Evolutionary conservation across 2,888 invertebrate species (phyloP).

Genomic region (Meteorus cinctellus): DNA sequence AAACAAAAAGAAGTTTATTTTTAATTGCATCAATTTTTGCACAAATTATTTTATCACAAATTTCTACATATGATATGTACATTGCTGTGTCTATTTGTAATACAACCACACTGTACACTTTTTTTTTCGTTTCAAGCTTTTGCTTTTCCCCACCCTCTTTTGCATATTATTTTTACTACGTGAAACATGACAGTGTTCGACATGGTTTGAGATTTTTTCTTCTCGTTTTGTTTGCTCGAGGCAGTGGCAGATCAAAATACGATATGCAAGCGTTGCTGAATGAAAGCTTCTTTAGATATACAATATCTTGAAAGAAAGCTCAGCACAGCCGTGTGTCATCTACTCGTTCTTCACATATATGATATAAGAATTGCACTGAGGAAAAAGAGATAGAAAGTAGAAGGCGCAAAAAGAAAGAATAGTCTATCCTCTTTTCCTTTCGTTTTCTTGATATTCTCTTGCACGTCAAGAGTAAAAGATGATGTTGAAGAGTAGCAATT

Average conservation of each 20-base stretch:
- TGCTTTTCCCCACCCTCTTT: neutral
- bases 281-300: constrained; percentile 48
- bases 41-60: too few species aligned
- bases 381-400: constrained; percentile 38
- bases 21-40: too few species aligned
- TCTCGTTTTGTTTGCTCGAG: constrained; percentile 22
- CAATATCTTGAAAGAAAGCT: constrained; percentile 36
- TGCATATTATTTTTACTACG: neutral
- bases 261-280: constrained; percentile 60
- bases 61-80: neutral
- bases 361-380: neutral
- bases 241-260: constrained; percentile 60
- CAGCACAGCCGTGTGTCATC: constrained; percentile 25
- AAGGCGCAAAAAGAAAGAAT: constrained; percentile 7
- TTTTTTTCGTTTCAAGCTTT: too few species aligned
- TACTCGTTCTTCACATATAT: constrained; percentile 22
- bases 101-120: too few species aligned
- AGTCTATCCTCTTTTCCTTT: neutral
- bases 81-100: neutral
- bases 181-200: too few species aligned
- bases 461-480: constrained; percentile 15
- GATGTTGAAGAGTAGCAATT: constrained; percentile 18
- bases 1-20: too few species aligned
- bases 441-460: constrained; percentile 4
- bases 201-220: neutral